A percentile compares a stretch with the other conserved stretches of the same genome.
phyloP scores from a whole-genome alignment of 2,113 vertebrate genomes.

The Strigops habroptila region DNA sequence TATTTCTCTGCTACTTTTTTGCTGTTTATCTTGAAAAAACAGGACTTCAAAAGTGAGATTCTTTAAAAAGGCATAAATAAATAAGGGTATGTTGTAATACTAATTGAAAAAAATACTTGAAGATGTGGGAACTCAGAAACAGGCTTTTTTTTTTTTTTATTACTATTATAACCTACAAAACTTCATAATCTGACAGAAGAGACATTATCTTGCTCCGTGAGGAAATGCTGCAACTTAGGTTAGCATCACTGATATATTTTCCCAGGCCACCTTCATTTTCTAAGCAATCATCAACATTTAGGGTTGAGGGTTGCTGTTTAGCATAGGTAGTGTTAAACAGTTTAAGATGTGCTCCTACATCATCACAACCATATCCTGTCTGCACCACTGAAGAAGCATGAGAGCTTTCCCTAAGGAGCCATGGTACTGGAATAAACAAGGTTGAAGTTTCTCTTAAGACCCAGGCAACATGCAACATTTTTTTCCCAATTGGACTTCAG shows the following conservation, averaged over 20 bases:
- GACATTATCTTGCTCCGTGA: background rate
- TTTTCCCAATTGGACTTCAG: background rate
- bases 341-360: background rate
- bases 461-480: background rate
- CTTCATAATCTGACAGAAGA: background rate
- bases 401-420: background rate
- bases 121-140: background rate
- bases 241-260: background rate
- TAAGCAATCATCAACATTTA: background rate
- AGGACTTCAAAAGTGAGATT: background rate
- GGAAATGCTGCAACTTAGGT: background rate
- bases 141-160: background rate
- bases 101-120: background rate
- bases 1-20: background rate
- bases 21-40: background rate
- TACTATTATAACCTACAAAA: background rate
- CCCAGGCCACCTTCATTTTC: background rate
- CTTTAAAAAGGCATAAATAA: background rate
- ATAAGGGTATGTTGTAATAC: background rate
- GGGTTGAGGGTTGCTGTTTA: background rate
- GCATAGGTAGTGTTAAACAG: background rate
- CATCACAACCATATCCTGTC: background rate
- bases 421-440: background rate
- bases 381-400: background rate
- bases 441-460: background rate